A percentile compares a stretch with the other conserved stretches of the same genome.
These are phyloP conservation scores for Cottus gobio DNA, from an alignment of 2,113 vertebrate genomes.

Conservation along the genomic window DNA sequence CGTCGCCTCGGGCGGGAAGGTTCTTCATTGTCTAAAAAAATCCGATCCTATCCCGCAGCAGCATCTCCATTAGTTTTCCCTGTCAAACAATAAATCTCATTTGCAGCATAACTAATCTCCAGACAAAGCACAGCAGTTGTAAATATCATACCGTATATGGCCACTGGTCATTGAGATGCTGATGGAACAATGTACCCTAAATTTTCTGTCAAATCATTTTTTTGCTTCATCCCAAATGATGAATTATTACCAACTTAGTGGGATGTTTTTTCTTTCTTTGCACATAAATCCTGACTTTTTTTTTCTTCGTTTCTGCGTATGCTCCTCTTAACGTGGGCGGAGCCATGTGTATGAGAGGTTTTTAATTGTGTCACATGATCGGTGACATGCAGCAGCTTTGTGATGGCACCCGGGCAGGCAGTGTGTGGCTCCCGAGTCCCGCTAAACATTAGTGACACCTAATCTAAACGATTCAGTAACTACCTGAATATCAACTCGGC, in stretches of 20 bases:
- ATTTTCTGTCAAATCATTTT: slow-evolving; percentile 19
- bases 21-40: slow-evolving; percentile 83
- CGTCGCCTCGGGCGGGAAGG: slow-evolving; percentile 72
- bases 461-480: slow-evolving; percentile 83
- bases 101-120: slow-evolving; percentile 79
- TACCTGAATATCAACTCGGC: slow-evolving; percentile 76
- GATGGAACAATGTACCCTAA: slow-evolving; percentile 47
- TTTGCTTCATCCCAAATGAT: slow-evolving; percentile 53
- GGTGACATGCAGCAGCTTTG: slow-evolving; percentile 73
- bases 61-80: slow-evolving; percentile 73
- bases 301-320: background rate
- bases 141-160: slow-evolving; percentile 44
- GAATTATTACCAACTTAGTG: slow-evolving; percentile 41
- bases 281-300: slow-evolving; percentile 35
- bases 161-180: slow-evolving; percentile 54
- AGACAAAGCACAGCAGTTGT: slow-evolving; percentile 59
- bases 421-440: slow-evolving; percentile 64
- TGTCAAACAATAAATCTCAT: slow-evolving; percentile 81
- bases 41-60: slow-evolving; percentile 76
- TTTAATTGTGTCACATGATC: slow-evolving; percentile 80
- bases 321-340: slow-evolving; percentile 18
- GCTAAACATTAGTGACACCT: slow-evolving; percentile 81
- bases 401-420: slow-evolving; percentile 69
- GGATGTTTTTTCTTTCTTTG: slow-evolving; percentile 23
- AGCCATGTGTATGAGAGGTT: slow-evolving; percentile 42